Conservation (phyloP, 37 sponge, comb jelly and placozoan species). For the Ephydatia muelleri region DNA sequence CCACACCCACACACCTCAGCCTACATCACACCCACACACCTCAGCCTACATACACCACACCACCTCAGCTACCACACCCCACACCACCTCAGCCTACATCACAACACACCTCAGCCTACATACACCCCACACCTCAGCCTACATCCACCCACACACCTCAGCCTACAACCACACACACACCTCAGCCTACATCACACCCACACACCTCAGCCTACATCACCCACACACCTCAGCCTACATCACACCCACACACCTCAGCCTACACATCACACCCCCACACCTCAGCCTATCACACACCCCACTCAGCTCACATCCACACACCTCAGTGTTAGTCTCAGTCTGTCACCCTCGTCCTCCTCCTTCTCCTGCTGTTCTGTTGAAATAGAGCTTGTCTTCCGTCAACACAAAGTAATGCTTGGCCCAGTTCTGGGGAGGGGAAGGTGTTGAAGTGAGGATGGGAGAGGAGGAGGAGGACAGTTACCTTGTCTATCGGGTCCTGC, state of each 20-base stretch:
- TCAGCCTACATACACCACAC: too few relatives aligned
- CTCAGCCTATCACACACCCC: slow-evolving; percentile 2
- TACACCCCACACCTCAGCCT: slow-evolving; percentile 2
- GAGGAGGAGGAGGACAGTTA: neutral
- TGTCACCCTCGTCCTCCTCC: slow-evolving; percentile 66
- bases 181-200: neutral
- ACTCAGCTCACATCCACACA: neutral
- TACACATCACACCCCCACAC: neutral
- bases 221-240: neutral
- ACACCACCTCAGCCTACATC: neutral
- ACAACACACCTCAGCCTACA: neutral
- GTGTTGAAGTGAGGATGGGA: neutral
- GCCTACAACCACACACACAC: slow-evolving; percentile 16
- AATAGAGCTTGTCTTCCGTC: slow-evolving; percentile 71
- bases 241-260: neutral
- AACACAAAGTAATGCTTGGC: slow-evolving; percentile 88
- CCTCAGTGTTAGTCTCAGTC: slow-evolving; percentile 56
- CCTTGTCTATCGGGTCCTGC: slow-evolving; percentile 92
- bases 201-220: neutral
- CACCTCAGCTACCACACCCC: too few relatives aligned
- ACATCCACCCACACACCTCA: slow-evolving; percentile 64
- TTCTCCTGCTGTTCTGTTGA: slow-evolving; percentile 83
- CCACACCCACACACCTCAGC: too few relatives aligned
- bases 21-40: too few relatives aligned
- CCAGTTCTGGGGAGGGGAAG: slow-evolving; percentile 59